These are phyloP conservation scores for Amia ocellicauda DNA, from an alignment of 2,113 vertebrate species.

Conservation along the genomic window DNA sequence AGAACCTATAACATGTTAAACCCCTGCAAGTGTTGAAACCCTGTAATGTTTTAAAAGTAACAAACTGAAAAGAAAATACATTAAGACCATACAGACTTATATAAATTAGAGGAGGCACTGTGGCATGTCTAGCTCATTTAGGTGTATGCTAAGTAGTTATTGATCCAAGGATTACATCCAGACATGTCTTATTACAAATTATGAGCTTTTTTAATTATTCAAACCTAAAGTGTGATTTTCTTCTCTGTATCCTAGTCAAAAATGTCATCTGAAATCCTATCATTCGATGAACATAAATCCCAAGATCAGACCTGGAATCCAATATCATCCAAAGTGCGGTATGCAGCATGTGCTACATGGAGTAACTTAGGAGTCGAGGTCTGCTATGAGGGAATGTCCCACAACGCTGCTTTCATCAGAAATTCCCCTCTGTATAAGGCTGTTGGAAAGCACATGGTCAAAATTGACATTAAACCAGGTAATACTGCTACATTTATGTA, in stretches of 20 bases:
- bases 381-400: conserved; percentile 53
- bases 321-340: conserved; percentile 17
- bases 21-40: too few relatives aligned
- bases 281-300: conserved; percentile 21
- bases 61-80: too few relatives aligned
- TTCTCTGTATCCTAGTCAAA: conserved; percentile 41
- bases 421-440: conserved; percentile 50
- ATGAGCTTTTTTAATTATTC: too few relatives aligned
- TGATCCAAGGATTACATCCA: too few relatives aligned
- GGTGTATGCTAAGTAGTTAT: too few relatives aligned
- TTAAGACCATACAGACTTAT: too few relatives aligned
- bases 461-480: conserved; percentile 58
- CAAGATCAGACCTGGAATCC: conserved; percentile 14
- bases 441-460: conserved; percentile 57
- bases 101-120: too few relatives aligned
- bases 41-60: too few relatives aligned
- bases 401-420: conserved; percentile 53
- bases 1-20: too few relatives aligned
- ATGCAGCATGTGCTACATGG: conserved; percentile 47
- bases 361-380: conserved; percentile 50
- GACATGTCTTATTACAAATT: too few relatives aligned
- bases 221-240: too few relatives aligned
- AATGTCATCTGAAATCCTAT: conserved; percentile 45
- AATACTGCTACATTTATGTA: conserved; percentile 27
- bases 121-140: too few relatives aligned